Evolutionary conservation across 2,113 vertebrate genomes (phyloP).

Genomic region (Struthidea cinerea): DNA sequence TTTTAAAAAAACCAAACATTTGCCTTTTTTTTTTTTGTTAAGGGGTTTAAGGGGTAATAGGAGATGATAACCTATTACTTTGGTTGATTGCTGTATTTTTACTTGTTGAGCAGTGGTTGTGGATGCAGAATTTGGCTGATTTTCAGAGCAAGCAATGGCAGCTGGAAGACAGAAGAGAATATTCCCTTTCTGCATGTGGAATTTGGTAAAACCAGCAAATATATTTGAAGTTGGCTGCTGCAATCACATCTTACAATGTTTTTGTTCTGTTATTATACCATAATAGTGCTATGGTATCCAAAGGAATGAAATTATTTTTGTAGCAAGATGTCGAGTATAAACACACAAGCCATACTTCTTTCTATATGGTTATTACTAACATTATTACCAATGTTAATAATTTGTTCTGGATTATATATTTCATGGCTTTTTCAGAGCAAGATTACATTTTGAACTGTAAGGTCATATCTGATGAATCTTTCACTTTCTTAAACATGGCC

Average conservation of each 20-base stretch:
- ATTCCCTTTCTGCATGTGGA: neutral
- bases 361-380: neutral
- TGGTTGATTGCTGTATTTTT: neutral
- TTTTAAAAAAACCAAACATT: neutral
- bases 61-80: neutral
- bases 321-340: neutral
- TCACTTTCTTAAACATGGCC: neutral
- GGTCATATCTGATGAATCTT: neutral
- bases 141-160: neutral
- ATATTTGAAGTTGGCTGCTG: neutral
- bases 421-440: neutral
- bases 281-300: neutral
- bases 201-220: neutral
- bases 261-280: neutral
- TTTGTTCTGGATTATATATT: neutral
- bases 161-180: neutral
- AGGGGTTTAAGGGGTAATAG: neutral
- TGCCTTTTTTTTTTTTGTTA: neutral
- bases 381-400: neutral
- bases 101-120: neutral
- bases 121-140: neutral
- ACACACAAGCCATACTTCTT: neutral
- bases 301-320: neutral
- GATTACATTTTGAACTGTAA: neutral
- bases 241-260: neutral